These are phyloP conservation scores for Drosophila ezoana DNA, from an alignment of 2,888 invertebrate genomes.

Conservation along the genomic window DNA sequence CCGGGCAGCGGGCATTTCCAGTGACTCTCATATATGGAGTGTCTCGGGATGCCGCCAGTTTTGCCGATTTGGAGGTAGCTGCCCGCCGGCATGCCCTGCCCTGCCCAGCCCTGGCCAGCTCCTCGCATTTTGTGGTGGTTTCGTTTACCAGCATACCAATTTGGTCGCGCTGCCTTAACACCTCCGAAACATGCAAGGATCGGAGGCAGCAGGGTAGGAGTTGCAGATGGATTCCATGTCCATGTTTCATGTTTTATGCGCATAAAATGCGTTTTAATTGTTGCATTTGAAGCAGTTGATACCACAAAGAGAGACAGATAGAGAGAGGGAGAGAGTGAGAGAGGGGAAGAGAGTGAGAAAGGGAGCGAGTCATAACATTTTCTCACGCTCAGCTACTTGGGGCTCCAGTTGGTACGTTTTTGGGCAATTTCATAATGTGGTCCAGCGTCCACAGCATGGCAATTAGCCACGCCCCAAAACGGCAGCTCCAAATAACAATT, in stretches of 20 bases:
- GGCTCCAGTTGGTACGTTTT: constrained; percentile 28
- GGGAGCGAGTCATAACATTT: constrained; percentile 30
- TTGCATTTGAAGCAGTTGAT: constrained; percentile 46
- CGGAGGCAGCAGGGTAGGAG: constrained; percentile 15
- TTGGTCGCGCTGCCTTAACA: constrained; percentile 71
- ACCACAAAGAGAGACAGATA: not conserved
- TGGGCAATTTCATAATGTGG: constrained; percentile 58
- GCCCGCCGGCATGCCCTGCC: not conserved
- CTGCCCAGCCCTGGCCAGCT: not conserved
- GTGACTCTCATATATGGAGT: constrained; percentile 77
- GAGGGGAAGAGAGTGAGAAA: not conserved
- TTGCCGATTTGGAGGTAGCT: constrained; percentile 52
- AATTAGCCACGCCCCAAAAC: constrained; percentile 62
- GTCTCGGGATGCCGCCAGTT: constrained; percentile 60
- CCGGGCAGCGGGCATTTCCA: constrained; percentile 48
- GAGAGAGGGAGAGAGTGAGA: constrained; percentile 1
- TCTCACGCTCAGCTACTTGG: constrained; percentile 59
- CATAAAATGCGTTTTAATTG: constrained; percentile 68
- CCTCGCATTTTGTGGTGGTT: constrained; percentile 60
- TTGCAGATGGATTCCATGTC: constrained; percentile 49
- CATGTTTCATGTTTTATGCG: constrained; percentile 68
- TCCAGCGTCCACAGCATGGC: constrained; percentile 41
- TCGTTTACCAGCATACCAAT: constrained; percentile 70
- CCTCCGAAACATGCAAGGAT: constrained; percentile 66
- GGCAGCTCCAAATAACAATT: constrained; percentile 73